Base-by-base conservation (phyloP, 2,888 invertebrate species). In the Ornithoptera alexandrae region DNA sequence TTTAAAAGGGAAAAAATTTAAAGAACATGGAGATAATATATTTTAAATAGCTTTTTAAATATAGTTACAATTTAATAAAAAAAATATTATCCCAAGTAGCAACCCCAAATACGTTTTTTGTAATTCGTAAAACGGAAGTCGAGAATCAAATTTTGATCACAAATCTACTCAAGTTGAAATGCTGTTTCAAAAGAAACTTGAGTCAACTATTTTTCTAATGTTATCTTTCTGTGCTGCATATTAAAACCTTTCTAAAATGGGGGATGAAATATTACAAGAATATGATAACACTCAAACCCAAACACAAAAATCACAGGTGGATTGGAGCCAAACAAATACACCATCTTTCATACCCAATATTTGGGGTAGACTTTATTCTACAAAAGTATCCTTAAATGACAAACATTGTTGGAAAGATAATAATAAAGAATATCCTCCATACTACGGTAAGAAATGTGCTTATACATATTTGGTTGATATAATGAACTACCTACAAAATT, bases 341-440 rank as follows among this genome's bases (percentile, higher is more conserved):
- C 89, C 89, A 72, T 78, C 85, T 65, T 82, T 76, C 71, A 91
- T 91, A 74, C 89, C 93, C 36, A 84, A 79, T 70, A 91, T 92
- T 77, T 94, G 94, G 94, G 94, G 94, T 62, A 85, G 93, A 77
- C 79, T 94, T 58, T 93, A 93, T 77, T 87, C 88, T 0, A 90
- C 87, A 0, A 88, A 89, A 76, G 75, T 82, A n/a, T 80, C 84
- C 65, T 57, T 78, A 50, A 79, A 77, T 68, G 86, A 85, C 20
- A 84, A 82, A 75, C 79, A 83, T 74, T 89, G 86, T 72, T 91
- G 91, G 92, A 85, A 78, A 71, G 81, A 76, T 62, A 72, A 73
- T 5, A 72, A 70, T 15, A 72, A 74, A 56, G 77, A 80, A 56
- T 77, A 81, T 69, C 84, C 86, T 5, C 87, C 90, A 75, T 92